Evolutionary conservation across 2,888 invertebrate genomes (phyloP), one percentile per base, ranked within the genome.

Genomic region (Cyaniris semiargus): DNA sequence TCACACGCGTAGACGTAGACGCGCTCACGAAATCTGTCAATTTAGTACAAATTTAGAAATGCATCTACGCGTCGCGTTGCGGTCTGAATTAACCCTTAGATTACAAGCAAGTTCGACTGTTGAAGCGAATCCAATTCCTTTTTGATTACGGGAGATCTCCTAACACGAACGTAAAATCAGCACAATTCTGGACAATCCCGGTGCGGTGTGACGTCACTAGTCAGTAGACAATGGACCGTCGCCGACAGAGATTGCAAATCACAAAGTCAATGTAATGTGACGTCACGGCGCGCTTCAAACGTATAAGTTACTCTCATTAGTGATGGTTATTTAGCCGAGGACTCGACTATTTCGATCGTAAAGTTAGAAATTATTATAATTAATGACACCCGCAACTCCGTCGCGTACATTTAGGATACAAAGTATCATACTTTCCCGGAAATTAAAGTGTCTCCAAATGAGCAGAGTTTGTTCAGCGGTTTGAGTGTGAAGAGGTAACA

Each of bases 191-290:
- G 53, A 53, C 13, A 53, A 18, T 18, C 53, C 53, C 53, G 53
- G 18, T 53, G 18, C 18, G 18, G 53, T 53, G 53, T 53, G 53
- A 53, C 53, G 53, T 53, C 53, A 53, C 18, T 60, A 58, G 21
- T 23, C 60, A 13, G 23, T 23, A 60, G 13, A 60, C 60, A 60
- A 23, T 60, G 60, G 8, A 60, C 23, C 8, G 60, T 10, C 23
- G 60, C 10, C 13, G 23, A 60, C 13, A 60, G 60, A 58, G 56
- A 58, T 21, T 23, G 23, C 60, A 60, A 60, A 23, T 60, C 60
- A 60, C 60, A 23, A 60, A 60, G 60, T 60, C 23, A 60, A 13
- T 60, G 60, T 60, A 60, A 60, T 60, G 13, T 60, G 60, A 60
- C 60, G 60, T 13, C 60, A 60, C 8, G 5, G 5, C 53, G 5